These are phyloP conservation scores for Caenorhabditis sp. DNA, from an alignment of 2,888 invertebrate genomes.

Conservation along the genomic window DNA sequence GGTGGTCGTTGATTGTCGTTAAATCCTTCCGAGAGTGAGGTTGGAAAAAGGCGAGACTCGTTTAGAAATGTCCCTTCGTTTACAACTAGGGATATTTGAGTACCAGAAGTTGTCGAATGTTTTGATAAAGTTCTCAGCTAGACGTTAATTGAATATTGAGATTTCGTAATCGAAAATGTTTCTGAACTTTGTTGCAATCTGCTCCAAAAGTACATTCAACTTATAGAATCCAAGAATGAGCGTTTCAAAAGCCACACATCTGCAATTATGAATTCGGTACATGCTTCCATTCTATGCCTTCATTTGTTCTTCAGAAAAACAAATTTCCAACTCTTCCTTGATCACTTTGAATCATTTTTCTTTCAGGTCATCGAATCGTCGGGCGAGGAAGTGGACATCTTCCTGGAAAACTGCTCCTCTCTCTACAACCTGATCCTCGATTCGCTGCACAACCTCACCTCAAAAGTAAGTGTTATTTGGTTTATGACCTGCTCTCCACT, in stretches of 20 bases:
- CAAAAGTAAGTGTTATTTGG: conserved; percentile 65
- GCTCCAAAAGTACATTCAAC: conserved; percentile 2
- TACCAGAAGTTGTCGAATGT: too few relatives aligned
- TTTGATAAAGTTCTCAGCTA: too few relatives aligned
- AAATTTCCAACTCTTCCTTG: neutral
- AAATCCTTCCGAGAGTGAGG: conserved; percentile 18
- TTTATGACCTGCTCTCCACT: too few relatives aligned
- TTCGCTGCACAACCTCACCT: conserved; percentile 71
- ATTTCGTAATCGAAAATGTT: too few relatives aligned
- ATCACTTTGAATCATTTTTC: neutral
- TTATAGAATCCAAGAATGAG: neutral
- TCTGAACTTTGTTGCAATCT: neutral
- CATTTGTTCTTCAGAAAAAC: neutral
- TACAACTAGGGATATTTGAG: too few relatives aligned
- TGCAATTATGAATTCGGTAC: neutral
- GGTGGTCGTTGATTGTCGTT: conserved; percentile 22
- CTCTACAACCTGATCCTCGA: conserved; percentile 77
- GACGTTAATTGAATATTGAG: too few relatives aligned
- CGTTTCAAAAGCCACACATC: conserved; percentile 13
- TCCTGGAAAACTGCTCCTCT: conserved; percentile 73
- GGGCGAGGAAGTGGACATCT: conserved; percentile 69
- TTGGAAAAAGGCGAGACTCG: neutral
- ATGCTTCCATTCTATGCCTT: neutral
- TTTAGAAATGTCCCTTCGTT: neutral
- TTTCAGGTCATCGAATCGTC: conserved; percentile 52